A percentile compares a stretch with the other conserved stretches of the same genome.
phyloP scores from a whole-genome alignment of 2,888 invertebrate species.

The Conistra vaccinii region DNA sequence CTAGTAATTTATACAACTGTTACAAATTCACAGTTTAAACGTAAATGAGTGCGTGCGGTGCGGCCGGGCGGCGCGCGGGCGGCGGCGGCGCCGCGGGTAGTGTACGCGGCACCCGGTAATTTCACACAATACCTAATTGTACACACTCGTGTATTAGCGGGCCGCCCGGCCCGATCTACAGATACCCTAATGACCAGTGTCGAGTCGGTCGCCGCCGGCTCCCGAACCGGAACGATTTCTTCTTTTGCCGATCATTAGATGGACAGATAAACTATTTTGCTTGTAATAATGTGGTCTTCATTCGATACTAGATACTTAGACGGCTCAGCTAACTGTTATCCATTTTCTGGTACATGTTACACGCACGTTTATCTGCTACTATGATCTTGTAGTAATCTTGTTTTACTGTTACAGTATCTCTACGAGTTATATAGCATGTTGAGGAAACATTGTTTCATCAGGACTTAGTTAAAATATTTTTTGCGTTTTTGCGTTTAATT shows the following conservation, averaged over 20 bases:
- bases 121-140: slow-evolving; percentile 77
- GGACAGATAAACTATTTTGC: slow-evolving; percentile 24
- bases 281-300: slow-evolving; percentile 31
- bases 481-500: not conserved
- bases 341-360: slow-evolving; percentile 9
- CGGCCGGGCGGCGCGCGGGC: too few relatives aligned
- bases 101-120: slow-evolving; percentile 62
- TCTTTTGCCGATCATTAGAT: slow-evolving; percentile 34
- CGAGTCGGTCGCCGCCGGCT: slow-evolving; percentile 36
- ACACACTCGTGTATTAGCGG: slow-evolving; percentile 58
- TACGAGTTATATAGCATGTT: too few relatives aligned
- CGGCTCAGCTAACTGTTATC: slow-evolving; percentile 1
- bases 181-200: slow-evolving; percentile 43
- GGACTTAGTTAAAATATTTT: not conserved
- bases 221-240: slow-evolving; percentile 37
- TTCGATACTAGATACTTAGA: not conserved
- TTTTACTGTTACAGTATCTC: not conserved
- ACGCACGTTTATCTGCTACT: not conserved
- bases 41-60: slow-evolving; percentile 22
- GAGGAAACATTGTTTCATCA: not conserved
- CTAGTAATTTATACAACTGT: slow-evolving; percentile 26
- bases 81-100: slow-evolving; percentile 13
- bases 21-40: slow-evolving; percentile 23
- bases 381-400: not conserved
- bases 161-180: slow-evolving; percentile 12